phyloP scores from a whole-genome alignment of 2,888 invertebrate genomes.

The Scaptomyza cyrtandrae region DNA sequence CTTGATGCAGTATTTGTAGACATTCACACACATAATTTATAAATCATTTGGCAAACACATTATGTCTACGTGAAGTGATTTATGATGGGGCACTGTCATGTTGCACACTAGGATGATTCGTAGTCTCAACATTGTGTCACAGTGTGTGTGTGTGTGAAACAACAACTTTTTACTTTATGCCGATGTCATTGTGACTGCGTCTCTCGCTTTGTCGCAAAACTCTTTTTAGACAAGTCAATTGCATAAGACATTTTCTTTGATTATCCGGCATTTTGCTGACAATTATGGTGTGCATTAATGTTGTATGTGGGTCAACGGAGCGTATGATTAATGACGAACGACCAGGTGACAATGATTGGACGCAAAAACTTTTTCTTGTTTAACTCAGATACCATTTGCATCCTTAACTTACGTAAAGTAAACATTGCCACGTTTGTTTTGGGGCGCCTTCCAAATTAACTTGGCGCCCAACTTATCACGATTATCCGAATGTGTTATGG shows the following conservation, averaged over 20 bases:
- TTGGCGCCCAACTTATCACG: conserved; percentile 90
- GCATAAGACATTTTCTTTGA: conserved; percentile 61
- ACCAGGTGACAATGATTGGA: conserved; percentile 35
- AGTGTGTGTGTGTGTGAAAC: conserved; percentile 17
- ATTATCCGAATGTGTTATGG: conserved; percentile 92
- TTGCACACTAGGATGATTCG: not conserved
- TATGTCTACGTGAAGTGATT: conserved; percentile 53
- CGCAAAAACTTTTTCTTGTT: conserved; percentile 3
- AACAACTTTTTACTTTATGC: conserved; percentile 44
- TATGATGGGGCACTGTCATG: conserved; percentile 53
- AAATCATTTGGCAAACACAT: conserved; percentile 43
- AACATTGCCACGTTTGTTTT: conserved; percentile 88
- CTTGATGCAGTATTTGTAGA: conserved; percentile 1
- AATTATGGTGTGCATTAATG: conserved; percentile 59
- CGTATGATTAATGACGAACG: conserved; percentile 72
- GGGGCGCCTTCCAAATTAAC: conserved; percentile 90
- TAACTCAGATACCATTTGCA: not conserved
- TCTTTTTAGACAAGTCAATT: conserved; percentile 65
- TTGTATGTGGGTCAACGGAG: conserved; percentile 64
- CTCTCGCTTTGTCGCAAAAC: conserved; percentile 34
- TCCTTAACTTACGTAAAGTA: conserved; percentile 91
- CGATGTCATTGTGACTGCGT: conserved; percentile 43
- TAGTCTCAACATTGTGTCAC: too few relatives aligned
- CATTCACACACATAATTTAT: conserved; percentile 36
- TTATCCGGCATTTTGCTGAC: conserved; percentile 69